A percentile compares a stretch with the other conserved stretches of the same genome.
Evolutionary conservation across 2,797 vertebrate genomes (phyloP).

Genomic region (Danio jaintianensis): DNA sequence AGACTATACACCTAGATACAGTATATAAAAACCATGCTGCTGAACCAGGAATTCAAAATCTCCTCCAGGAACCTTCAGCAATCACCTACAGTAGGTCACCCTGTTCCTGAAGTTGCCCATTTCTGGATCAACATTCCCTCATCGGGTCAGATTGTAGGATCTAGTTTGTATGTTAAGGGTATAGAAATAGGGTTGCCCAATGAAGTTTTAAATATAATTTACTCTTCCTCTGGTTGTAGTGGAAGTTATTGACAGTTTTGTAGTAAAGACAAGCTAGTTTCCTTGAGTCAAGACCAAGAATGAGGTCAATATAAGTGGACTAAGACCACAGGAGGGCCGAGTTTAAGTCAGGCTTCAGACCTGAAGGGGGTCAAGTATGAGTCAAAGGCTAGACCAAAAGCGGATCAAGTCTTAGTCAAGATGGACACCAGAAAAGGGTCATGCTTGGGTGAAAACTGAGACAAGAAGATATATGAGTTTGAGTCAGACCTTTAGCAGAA

Average conservation of each 20-base stretch:
- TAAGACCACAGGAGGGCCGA: no score
- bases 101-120: background rate
- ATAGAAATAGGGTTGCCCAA: background rate
- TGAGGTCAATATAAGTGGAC: no score
- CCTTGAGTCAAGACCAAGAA: background rate
- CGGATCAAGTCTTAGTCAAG: background rate
- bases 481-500: no score
- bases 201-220: background rate
- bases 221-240: background rate
- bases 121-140: background rate
- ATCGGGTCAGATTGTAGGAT: background rate
- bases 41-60: background rate
- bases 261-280: background rate
- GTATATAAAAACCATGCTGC: background rate
- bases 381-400: no score
- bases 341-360: background rate
- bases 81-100: background rate
- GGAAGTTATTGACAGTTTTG: background rate
- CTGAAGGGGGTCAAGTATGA: background rate
- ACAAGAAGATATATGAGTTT: no score
- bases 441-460: no score
- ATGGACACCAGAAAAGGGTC: background rate
- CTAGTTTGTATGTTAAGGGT: background rate
- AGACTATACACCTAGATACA: background rate
- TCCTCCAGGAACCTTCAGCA: background rate